Evolutionary conservation across 1,140 invertebrate genomes (phyloP), one percentile per base, ranked within the genome.

Genomic region (Euwallacea fornicatus): DNA sequence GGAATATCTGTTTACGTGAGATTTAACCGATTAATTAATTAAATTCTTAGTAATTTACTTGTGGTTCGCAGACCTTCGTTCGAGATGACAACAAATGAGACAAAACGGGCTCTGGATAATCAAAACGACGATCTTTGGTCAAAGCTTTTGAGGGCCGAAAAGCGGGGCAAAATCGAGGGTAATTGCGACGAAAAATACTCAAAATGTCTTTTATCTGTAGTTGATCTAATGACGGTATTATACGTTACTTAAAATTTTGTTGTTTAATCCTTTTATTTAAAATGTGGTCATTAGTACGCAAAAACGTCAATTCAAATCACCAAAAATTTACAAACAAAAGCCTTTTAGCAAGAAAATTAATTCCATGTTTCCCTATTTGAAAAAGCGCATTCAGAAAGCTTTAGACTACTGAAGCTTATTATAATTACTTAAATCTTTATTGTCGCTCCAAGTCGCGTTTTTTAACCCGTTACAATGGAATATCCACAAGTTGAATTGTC

Each of bases 1-100:
- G 1, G 71, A 76, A 50, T 77, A 68, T 65, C 41, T 77, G 0
- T 76, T 78, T 44, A 78, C 75, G 77, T 78, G 76, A 76, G 77
- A 73, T 41, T 71, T 69, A 33, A 33, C 4, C 4, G 21, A 33
- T 33, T 33, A 33, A 33, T 33, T 4, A 33, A 33, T 71, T 62
- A 62, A 21, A 10, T 15, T 46, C n/a, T 50, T 6, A 67, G n/a
- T 42, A 21, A 59, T 76, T 74, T 53, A 59, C 6, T 62, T 6
- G 0, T 46, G 16, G 10, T 68, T 76, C 73, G 55, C 66, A 78
- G 77, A 42, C 77, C 77, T 9, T 77, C 76, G 44, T 16, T 75
- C 11, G 76, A 76, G 10, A 43, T 72, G 6, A 55, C 58, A 9
- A 41, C 7, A 11, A 64, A 68, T 21, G 69, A 67, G 10, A 61